Percentiles rank a stretch among this genome's conserved stretches.
Conservation (phyloP, 2,888 invertebrate genomes). For the Cheilosia variabilis region DNA sequence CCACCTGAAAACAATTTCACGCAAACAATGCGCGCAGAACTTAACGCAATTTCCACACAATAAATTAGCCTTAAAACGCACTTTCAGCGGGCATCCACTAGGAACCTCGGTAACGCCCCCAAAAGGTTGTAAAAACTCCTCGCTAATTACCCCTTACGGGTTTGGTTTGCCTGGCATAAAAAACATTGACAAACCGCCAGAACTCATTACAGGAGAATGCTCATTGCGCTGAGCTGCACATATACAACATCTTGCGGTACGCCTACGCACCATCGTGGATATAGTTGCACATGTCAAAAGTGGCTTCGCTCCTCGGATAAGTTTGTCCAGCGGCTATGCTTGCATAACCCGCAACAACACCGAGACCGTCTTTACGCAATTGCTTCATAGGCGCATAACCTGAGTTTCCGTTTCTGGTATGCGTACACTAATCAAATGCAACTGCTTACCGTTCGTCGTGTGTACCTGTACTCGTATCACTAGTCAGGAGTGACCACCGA, state of each 20-base stretch:
- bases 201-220: slow-evolving; percentile 54
- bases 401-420: slow-evolving; percentile 26
- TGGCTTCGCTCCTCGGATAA: slow-evolving; percentile 58
- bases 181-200: slow-evolving; percentile 73
- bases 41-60: slow-evolving; percentile 46
- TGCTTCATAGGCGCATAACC: slow-evolving; percentile 47
- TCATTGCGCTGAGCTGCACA: slow-evolving; percentile 28
- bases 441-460: slow-evolving; percentile 16
- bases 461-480: not conserved
- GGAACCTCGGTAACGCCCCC: slow-evolving; percentile 60
- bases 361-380: slow-evolving; percentile 55
- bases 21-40: not conserved
- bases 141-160: slow-evolving; percentile 64
- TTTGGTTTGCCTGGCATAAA: slow-evolving; percentile 12
- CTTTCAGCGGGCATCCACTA: slow-evolving; percentile 63
- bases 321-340: slow-evolving; percentile 63
- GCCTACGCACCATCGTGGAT: slow-evolving; percentile 59
- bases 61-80: slow-evolving; percentile 65
- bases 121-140: slow-evolving; percentile 47
- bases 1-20: too few relatives aligned
- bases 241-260: slow-evolving; percentile 46
- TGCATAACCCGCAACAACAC: slow-evolving; percentile 46
- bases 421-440: slow-evolving; percentile 22
- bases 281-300: slow-evolving; percentile 44
- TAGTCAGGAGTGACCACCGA: not conserved